Conservation (phyloP, 2,113 vertebrate species). For the Acinonyx jubatus region DNA sequence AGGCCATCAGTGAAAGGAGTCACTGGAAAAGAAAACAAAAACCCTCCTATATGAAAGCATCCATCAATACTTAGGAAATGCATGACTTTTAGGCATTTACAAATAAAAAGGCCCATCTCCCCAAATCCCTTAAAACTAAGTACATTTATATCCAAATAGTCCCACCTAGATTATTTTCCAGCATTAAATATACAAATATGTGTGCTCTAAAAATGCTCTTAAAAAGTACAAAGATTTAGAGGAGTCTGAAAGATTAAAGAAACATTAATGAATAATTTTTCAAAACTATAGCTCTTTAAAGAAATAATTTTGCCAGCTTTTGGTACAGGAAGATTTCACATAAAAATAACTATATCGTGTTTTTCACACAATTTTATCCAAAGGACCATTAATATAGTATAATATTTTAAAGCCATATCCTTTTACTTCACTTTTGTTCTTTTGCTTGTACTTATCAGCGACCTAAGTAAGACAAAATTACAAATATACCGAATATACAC, state of each 20-base stretch:
- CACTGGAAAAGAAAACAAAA: constrained; percentile 43
- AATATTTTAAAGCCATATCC: neutral
- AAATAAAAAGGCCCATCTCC: constrained; percentile 41
- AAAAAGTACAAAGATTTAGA: constrained; percentile 42
- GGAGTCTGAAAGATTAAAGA: constrained; percentile 24
- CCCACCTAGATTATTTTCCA: constrained; percentile 4
- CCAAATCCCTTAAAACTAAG: constrained; percentile 38
- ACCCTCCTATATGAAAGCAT: constrained; percentile 33
- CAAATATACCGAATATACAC: neutral
- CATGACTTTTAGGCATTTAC: constrained; percentile 36
- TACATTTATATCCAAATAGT: neutral
- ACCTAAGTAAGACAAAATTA: constrained; percentile 37
- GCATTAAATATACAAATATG: constrained; percentile 49
- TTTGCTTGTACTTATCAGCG: neutral
- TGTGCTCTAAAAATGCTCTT: constrained; percentile 5
- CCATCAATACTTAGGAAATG: constrained; percentile 30
- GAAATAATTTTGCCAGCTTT: neutral
- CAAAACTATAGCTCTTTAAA: neutral
- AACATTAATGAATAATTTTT: constrained; percentile 49
- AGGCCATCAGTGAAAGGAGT: neutral
- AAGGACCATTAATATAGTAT: constrained; percentile 16
- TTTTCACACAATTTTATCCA: constrained; percentile 58
- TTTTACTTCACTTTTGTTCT: neutral
- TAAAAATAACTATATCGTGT: constrained; percentile 29
- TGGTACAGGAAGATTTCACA: constrained; percentile 34